Evolutionary conservation across 2,797 vertebrate genomes (phyloP), one percentile per base, ranked within the genome.

Genomic region (Emys orbicularis): DNA sequence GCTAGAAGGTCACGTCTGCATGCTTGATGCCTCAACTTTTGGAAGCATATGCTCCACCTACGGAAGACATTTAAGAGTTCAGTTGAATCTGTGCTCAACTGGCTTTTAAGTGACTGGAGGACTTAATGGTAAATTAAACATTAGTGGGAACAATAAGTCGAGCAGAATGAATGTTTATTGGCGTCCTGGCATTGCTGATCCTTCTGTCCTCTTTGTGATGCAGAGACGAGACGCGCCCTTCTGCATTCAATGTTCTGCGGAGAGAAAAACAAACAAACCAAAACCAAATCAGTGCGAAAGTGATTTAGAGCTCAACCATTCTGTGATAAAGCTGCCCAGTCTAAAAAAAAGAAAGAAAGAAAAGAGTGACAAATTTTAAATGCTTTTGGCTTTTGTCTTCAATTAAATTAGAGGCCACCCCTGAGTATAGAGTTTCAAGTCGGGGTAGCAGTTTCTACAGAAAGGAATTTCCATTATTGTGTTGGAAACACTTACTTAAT

Each of bases 391-490:
- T 96, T 92, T 96, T 96, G 95, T 96, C 82, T 96, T 68, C 86
- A 93, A 74, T 81, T 90, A 94, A 95, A 94, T 86, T 92, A 91
- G 93, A 96, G 95, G 41, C 93, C 93, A 94, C 95, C 15, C 6
- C 87, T 37, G 89, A 86, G 95, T 80, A 57, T 94, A 95, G 87
- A 59, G 87, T 98, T 96, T 97, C 95, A 79, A 79, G 93, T 87
- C 87, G 91, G 90, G 96, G 94, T 96, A 94, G 97, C 87, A 95
- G 77, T 95, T 97, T 96, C 95, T 89, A 92, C 83, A 81, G 95
- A 97, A 97, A 97, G 93, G 95, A 97, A 97, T 97, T 97, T 95
- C 96, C 96, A 96, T 96, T 95, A 97, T 31, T 88, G 89, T 47
- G 92, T 86, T 97, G 96, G 94, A 96, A 96, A 96, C 96, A 94